A percentile compares a stretch with the other conserved stretches of the same genome.
phyloP scores from a whole-genome alignment of 2,888 invertebrate genomes.

The Sepioteuthis lessoniana region DNA sequence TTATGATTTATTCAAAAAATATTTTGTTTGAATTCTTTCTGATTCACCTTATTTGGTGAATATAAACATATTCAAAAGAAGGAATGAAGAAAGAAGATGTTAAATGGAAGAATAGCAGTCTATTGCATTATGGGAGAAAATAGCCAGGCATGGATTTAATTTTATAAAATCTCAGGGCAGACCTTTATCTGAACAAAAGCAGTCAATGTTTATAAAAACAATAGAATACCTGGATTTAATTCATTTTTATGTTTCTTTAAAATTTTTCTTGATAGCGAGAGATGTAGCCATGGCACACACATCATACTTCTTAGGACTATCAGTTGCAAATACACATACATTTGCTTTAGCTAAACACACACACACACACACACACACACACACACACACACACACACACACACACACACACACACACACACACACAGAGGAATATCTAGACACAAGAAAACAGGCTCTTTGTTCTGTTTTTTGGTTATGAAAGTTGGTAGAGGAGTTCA shows the following conservation, averaged over 20 bases:
- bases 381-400: background rate
- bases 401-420: background rate
- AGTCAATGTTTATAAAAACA: background rate
- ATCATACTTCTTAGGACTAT: background rate
- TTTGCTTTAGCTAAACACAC: background rate
- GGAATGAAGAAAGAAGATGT: background rate
- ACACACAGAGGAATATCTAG: too few species aligned
- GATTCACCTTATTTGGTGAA: background rate
- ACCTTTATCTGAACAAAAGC: background rate
- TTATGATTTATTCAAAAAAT: background rate
- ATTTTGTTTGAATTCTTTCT: background rate
- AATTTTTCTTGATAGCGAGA: background rate
- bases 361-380: background rate
- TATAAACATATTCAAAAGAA: background rate
- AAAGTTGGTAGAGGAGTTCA: background rate
- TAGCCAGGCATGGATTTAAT: background rate
- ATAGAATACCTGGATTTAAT: background rate
- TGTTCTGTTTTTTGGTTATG: background rate
- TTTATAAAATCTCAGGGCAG: background rate
- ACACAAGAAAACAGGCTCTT: background rate
- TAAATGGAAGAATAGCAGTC: background rate
- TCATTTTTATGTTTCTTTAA: background rate
- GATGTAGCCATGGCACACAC: slow-evolving; percentile 18
- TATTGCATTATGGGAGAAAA: background rate
- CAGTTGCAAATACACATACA: background rate